Evolutionary conservation across 30 jellyfish, hydroid and myxozoan species (phyloP).

Genomic region (Turritopsis dohrnii): DNA sequence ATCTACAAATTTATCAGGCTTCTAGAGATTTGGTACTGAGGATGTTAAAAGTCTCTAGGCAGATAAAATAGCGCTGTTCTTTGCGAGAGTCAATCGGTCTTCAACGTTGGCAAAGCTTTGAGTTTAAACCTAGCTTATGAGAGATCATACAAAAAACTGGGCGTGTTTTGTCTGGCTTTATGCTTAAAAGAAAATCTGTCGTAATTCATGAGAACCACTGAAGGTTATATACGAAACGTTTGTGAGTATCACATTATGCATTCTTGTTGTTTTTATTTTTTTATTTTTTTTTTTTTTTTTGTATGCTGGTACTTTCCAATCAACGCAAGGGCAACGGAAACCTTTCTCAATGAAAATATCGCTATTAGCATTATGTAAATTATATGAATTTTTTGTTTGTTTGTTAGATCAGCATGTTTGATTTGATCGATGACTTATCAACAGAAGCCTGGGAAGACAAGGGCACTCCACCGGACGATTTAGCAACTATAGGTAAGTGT

Average conservation of each 20-base stretch:
- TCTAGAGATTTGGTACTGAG: not conserved
- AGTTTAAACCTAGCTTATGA: not conserved
- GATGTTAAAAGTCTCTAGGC: not conserved
- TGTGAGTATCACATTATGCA: too few relatives aligned
- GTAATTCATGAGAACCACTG: not conserved
- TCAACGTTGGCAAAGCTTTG: not conserved
- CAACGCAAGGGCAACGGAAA: not conserved
- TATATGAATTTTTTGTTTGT: not conserved
- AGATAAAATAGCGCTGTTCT: too few relatives aligned
- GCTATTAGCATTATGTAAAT: too few relatives aligned
- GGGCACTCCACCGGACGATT: constrained; percentile 15
- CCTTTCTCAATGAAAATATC: too few relatives aligned
- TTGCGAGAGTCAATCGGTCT: not conserved
- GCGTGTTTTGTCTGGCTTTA: not conserved
- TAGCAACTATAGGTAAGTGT: not conserved
- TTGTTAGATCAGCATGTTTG: not conserved
- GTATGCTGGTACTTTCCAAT: too few relatives aligned
- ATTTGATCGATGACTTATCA: constrained; percentile 3
- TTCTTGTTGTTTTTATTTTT: too few relatives aligned
- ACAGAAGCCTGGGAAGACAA: constrained; percentile 11
- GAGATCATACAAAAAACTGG: not conserved
- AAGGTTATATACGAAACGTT: too few relatives aligned
- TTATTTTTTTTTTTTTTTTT: too few relatives aligned
- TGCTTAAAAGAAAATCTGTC: not conserved
- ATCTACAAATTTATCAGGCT: not conserved